Conservation (phyloP, 1,140 invertebrate species). For the Aphis craccivora region DNA sequence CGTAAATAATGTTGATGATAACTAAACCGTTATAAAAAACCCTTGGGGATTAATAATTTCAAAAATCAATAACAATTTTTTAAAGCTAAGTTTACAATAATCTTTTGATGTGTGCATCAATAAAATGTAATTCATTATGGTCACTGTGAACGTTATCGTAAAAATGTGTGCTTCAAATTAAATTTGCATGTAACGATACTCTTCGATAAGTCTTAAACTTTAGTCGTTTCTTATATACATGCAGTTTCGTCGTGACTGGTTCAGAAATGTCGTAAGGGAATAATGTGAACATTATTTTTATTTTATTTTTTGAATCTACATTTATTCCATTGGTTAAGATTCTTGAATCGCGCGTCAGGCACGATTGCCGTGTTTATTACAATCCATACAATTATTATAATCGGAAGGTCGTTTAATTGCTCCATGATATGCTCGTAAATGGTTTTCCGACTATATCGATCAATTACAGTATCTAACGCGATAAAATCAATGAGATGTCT, state of each 20-base stretch:
- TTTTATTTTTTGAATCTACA: background rate
- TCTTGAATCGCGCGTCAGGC: background rate
- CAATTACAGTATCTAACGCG: background rate
- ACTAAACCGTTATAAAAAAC: background rate
- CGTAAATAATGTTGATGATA: background rate
- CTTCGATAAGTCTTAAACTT: slow-evolving; percentile 13
- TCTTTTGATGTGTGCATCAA: background rate
- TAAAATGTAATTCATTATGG: background rate
- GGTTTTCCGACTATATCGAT: slow-evolving; percentile 6
- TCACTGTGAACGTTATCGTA: background rate
- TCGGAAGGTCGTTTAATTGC: slow-evolving; percentile 32
- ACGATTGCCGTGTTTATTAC: slow-evolving; percentile 39
- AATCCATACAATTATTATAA: slow-evolving; percentile 26
- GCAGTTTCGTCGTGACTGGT: slow-evolving; percentile 24
- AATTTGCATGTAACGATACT: slow-evolving; percentile 13
- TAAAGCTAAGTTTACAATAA: background rate
- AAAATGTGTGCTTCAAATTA: background rate
- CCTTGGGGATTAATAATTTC: background rate
- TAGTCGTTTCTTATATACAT: background rate
- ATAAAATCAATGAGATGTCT: slow-evolving; percentile 16
- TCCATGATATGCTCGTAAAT: background rate
- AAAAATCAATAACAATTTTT: background rate
- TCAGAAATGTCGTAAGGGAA: background rate
- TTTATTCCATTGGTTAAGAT: background rate
- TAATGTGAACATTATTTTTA: background rate